phyloP scores from a whole-genome alignment of 64 coral and sea anemone genomes.

The Anthopleura sola region DNA sequence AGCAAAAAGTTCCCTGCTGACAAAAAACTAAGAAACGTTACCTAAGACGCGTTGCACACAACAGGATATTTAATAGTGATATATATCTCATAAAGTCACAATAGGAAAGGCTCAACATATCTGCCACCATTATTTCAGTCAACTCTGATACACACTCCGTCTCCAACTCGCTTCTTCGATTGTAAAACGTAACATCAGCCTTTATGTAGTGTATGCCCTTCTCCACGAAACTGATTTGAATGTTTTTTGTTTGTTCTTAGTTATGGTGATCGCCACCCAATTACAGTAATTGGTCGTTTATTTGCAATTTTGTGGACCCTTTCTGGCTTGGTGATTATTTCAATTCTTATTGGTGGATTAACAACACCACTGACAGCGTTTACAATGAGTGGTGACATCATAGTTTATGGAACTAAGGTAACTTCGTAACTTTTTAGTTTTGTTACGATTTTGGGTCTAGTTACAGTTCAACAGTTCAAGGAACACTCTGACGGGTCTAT shows the following conservation, averaged over 20 bases:
- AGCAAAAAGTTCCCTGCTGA: too few species aligned
- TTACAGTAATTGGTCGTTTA: conserved; percentile 39
- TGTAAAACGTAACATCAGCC: too few species aligned
- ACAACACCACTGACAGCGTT: conserved; percentile 37
- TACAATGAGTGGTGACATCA: conserved; percentile 6
- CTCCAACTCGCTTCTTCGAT: too few species aligned
- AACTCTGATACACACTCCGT: too few species aligned
- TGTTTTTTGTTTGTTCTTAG: not conserved
- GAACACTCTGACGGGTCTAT: not conserved
- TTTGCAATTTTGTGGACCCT: conserved; percentile 80
- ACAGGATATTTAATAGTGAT: too few species aligned
- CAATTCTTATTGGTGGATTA: conserved; percentile 48
- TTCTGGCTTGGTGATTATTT: conserved; percentile 67
- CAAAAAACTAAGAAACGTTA: not conserved
- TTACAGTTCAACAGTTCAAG: not conserved
- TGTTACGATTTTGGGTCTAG: not conserved
- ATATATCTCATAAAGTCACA: too few species aligned
- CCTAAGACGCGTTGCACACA: too few species aligned
- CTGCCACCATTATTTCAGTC: too few species aligned
- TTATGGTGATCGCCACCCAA: conserved; percentile 83
- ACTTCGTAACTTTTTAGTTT: not conserved
- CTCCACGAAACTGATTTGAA: not conserved
- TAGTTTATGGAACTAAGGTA: conserved; percentile 30
- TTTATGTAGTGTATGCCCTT: too few species aligned
- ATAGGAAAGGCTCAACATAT: too few species aligned